Conservation (phyloP, 2,797 vertebrate genomes). For the Anguilla pacifica region DNA sequence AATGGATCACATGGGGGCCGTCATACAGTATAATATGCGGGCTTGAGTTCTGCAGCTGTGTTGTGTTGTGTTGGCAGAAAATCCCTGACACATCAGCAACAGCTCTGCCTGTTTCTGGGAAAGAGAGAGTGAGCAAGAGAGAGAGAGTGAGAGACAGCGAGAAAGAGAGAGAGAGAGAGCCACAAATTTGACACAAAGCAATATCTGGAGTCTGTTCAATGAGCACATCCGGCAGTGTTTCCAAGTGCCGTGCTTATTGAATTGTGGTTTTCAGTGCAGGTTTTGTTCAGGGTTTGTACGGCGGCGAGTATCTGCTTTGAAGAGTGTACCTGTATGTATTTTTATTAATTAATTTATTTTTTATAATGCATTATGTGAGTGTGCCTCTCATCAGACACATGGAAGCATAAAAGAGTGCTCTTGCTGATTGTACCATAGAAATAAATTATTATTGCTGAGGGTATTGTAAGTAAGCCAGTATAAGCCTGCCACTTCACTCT, state of each 20-base stretch:
- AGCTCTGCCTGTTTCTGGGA: not conserved
- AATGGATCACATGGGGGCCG: not conserved
- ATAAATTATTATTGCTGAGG: not conserved
- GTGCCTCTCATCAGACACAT: not conserved
- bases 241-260: slow-evolving; percentile 3
- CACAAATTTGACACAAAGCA: slow-evolving; percentile 7
- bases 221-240: not conserved
- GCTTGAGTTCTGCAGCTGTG: not conserved
- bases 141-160: not conserved
- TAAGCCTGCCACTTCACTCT: not conserved
- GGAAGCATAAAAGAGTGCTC: not conserved
- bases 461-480: not conserved
- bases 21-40: not conserved
- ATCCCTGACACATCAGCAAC: not conserved
- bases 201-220: slow-evolving; percentile 14
- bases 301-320: not conserved
- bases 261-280: not conserved
- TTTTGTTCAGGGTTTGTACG: not conserved
- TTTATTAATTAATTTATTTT: not conserved
- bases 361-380: not conserved
- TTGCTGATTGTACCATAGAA: not conserved
- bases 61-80: not conserved
- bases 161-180: not conserved
- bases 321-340: not conserved
- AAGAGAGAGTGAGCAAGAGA: not conserved